Evolutionary conservation across 2,797 vertebrate species (phyloP), one percentile per base, ranked within the genome.

Genomic region (Mus minutoides): DNA sequence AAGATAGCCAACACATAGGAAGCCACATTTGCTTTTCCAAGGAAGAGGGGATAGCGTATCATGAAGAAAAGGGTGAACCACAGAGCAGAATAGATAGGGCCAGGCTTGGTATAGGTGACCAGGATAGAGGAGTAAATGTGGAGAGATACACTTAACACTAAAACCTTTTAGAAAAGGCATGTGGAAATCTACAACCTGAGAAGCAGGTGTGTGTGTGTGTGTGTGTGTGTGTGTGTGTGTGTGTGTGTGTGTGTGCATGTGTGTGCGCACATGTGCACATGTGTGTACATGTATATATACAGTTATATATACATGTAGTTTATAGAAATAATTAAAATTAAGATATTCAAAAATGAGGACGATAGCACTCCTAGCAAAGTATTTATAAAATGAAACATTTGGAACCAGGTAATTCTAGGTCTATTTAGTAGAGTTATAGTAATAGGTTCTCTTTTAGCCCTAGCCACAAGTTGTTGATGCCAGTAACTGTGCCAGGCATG

Each of bases 31-130:
- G 26, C 16, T 26, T 83, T 43, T 62, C 21, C 26, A 83, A 83
- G 3, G 14, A 4, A 46, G n/a, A 21, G 9, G 7, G 16, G 40
- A 34, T 6, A 4, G 2, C 3, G 2, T 26, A 84, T 29, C 5
- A 21, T 34, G 29, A 84, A 64, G 16, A 29, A 80, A 56, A 43
- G 62, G 8, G 8, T 19, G 80, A 83, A 10, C 16, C 60, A 58
- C 6, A 58, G 12, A 26, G 14, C 16, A 43, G 24, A 60, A 60
- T 17, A 17, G n/a, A 60, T 43, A 19, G 4, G 4, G 8, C 16
- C 26, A 62, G 37, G 26, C 9, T 43, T 9, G 0, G 17, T 2
- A 83, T 62, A 43, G 7, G 2, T 83, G 37, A 62, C 22, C 24
- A 83, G 37, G 16, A 11, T 60, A 43, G 7, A 82, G 8, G 7